Base-by-base conservation (phyloP, 2,797 vertebrate species). In the Phataginus tetradactyla region DNA sequence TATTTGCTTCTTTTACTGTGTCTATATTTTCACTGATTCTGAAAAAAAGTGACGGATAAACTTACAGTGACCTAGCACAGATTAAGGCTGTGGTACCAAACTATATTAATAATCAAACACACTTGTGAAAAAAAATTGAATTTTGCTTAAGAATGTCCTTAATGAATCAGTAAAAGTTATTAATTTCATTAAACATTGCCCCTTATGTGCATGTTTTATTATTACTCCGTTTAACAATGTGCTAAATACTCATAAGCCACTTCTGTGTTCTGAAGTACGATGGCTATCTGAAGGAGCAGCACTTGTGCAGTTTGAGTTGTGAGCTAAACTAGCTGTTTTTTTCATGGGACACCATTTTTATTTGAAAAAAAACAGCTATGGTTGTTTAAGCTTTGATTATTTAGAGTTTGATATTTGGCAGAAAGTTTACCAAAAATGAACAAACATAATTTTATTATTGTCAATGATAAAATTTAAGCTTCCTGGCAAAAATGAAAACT, bases 321-420 rank as follows among this genome's bases (percentile, higher is more conserved):
- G 34, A 15, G 17, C n/a, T 72, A 71, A 71, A 59, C 29, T 34
- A 77, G n/a, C 51, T 80, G n/a, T 37, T 32, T 71, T 84, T 88
- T 71, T 63, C 23, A 14, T 72, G 20, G 27, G 59, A 78, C 17
- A 53, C 49, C 11, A 53, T 86, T 71, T 93, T 94, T 51, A 74
- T 59, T 74, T 25, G 55, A 6, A 7, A 69, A 66, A 72, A 57
- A 87, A 69, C 29, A 59, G 85, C 92, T 51, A 17, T 64, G 27
- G 20, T 94, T 94, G 39, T 94, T 95, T 39, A 86, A 66, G 63
- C 29, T 80, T 86, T 74, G 63, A 49, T 91, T 45, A 45, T 45
- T 45, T 39, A 86, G 72, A 75, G 25, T 80, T 90, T 68, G 63
- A 49, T 91, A 61, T 45, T 77, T 83, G 49, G 64, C 45, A 75